phyloP scores from a whole-genome alignment of 2,888 invertebrate genomes.

The Meteorus cinctellus region DNA sequence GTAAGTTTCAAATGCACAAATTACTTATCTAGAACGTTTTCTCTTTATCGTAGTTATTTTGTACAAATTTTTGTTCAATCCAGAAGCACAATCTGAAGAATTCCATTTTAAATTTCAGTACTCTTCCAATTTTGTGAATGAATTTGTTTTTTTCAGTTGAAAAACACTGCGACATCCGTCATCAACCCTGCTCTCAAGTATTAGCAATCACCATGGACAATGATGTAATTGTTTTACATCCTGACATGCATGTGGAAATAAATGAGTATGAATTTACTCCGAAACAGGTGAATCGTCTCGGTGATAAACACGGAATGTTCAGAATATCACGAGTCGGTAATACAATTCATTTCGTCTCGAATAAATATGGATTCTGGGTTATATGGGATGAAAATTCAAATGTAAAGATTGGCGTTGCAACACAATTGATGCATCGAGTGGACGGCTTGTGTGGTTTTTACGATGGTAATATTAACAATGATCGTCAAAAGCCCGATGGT shows the following conservation, averaged over 20 bases:
- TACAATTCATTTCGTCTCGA: constrained; percentile 81
- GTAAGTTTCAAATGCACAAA: constrained; percentile 74
- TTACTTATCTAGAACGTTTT: neutral
- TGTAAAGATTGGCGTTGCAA: constrained; percentile 82
- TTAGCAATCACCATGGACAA: constrained; percentile 81
- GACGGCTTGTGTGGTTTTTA: constrained; percentile 88
- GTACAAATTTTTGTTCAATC: too few species aligned
- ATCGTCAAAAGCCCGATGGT: constrained; percentile 83
- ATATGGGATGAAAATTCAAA: constrained; percentile 81
- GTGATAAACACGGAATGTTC: constrained; percentile 77
- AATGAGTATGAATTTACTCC: constrained; percentile 63
- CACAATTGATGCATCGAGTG: constrained; percentile 78
- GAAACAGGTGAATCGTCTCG: constrained; percentile 78
- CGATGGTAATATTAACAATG: constrained; percentile 80
- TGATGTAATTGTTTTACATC: constrained; percentile 74
- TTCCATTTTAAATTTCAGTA: neutral
- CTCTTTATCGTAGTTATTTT: too few species aligned
- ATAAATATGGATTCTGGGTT: constrained; percentile 83
- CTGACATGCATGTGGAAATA: constrained; percentile 64
- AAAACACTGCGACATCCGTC: constrained; percentile 78
- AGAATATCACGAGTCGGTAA: constrained; percentile 82
- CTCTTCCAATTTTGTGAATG: neutral
- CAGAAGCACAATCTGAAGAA: too few species aligned
- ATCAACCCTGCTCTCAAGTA: constrained; percentile 77
- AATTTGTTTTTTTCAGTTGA: constrained; percentile 74